Percentiles rank a stretch among this genome's conserved stretches.
Evolutionary conservation across 2,888 invertebrate species (phyloP).

Genomic region (Brachycybe producta): DNA sequence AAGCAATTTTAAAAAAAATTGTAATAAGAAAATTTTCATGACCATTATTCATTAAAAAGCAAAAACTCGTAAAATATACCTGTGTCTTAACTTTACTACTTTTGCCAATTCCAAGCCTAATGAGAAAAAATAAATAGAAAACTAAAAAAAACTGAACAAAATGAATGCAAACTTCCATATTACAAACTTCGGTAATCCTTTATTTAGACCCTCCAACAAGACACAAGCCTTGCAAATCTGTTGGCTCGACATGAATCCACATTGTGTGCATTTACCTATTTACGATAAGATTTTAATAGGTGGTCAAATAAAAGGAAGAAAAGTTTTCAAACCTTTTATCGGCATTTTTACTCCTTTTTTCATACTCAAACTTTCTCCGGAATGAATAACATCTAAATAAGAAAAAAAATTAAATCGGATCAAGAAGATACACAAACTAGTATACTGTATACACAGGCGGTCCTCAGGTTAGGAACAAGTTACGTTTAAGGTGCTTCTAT

Average conservation of each 20-base stretch:
- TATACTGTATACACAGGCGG: too few species aligned
- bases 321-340: slow-evolving; percentile 58
- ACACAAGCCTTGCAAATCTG: slow-evolving; percentile 93
- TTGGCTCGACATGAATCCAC: slow-evolving; percentile 77
- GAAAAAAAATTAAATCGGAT: slow-evolving; percentile 12
- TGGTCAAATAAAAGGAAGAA: slow-evolving; percentile 79
- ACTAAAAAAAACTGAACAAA: not conserved
- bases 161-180: not conserved
- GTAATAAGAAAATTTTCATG: too few species aligned
- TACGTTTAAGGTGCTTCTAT: too few species aligned
- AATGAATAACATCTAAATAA: slow-evolving; percentile 64
- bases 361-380: slow-evolving; percentile 72
- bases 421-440: not conserved
- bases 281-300: slow-evolving; percentile 40
- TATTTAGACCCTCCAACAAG: slow-evolving; percentile 68
- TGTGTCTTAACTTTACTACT: slow-evolving; percentile 6
- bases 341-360: slow-evolving; percentile 73
- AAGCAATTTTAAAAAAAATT: too few species aligned
- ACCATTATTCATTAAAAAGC: too few species aligned
- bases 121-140: not conserved
- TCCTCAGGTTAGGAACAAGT: too few species aligned
- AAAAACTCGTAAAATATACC: too few species aligned
- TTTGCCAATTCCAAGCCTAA: slow-evolving; percentile 14
- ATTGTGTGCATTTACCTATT: slow-evolving; percentile 55
- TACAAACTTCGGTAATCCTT: slow-evolving; percentile 52